These are phyloP conservation scores for Trypoxylon attenuatum DNA, from an alignment of 2,888 invertebrate genomes.

Conservation along the genomic window DNA sequence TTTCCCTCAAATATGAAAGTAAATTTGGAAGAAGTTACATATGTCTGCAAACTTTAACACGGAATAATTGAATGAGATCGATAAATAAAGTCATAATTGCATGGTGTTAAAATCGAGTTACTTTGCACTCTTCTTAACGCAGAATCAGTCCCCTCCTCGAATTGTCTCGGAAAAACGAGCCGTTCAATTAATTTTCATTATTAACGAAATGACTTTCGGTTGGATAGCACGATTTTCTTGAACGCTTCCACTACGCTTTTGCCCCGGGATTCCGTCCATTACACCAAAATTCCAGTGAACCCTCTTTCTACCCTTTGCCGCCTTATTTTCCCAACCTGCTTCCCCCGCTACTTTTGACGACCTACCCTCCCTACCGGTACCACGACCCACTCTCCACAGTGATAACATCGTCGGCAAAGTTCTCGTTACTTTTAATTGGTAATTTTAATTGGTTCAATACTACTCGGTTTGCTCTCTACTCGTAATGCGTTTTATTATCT, in stretches of 20 bases:
- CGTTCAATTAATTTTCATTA: conserved; percentile 54
- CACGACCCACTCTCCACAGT: too few relatives aligned
- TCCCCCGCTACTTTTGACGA: background rate
- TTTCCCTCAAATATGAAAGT: too few relatives aligned
- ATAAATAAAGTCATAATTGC: too few relatives aligned
- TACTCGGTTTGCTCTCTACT: conserved; percentile 16
- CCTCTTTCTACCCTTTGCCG: background rate
- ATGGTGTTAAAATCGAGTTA: too few relatives aligned
- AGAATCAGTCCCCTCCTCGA: conserved; percentile 16
- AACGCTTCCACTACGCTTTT: conserved; percentile 25
- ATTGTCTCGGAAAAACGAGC: conserved; percentile 36
- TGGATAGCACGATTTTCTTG: conserved; percentile 30
- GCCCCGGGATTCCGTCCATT: conserved; percentile 7
- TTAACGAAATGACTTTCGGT: conserved; percentile 45
- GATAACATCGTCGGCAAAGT: conserved; percentile 13
- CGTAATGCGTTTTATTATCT: too few relatives aligned
- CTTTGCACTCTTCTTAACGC: background rate
- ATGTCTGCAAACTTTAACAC: too few relatives aligned
- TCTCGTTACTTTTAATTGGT: conserved; percentile 34
- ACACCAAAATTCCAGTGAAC: background rate
- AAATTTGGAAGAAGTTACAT: too few relatives aligned
- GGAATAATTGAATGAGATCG: too few relatives aligned
- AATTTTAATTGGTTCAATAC: conserved; percentile 38
- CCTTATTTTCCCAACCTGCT: too few relatives aligned
- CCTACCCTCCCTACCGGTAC: background rate